Percentiles rank a stretch among this genome's conserved stretches.
Evolutionary conservation across 2,113 vertebrate genomes (phyloP).

Genomic region (Rhipidura dahli): DNA sequence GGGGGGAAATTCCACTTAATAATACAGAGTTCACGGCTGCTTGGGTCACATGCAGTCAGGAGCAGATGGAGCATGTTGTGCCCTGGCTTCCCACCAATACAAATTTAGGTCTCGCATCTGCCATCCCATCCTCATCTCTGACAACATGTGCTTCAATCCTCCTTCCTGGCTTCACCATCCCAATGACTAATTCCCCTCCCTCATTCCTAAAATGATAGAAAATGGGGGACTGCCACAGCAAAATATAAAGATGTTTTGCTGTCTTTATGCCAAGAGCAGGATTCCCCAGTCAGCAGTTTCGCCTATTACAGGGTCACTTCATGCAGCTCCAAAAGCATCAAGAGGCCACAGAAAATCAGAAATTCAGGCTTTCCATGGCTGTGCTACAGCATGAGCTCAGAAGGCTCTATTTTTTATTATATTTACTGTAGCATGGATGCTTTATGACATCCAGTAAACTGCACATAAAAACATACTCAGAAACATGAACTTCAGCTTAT

Average conservation of each 20-base stretch:
- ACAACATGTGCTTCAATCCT: neutral
- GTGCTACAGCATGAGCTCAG: neutral
- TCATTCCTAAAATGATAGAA: neutral
- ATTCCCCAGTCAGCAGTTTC: neutral
- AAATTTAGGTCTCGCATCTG: constrained; percentile 16
- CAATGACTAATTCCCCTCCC: neutral
- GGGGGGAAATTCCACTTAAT: neutral
- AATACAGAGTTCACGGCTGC: neutral
- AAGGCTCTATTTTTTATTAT: neutral
- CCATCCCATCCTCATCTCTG: neutral
- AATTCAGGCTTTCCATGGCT: neutral
- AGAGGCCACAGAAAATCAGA: neutral
- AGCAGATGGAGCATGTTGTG: constrained; percentile 3
- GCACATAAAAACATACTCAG: neutral
- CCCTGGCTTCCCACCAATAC: neutral
- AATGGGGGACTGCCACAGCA: neutral
- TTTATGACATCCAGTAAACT: neutral
- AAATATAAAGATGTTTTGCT: neutral
- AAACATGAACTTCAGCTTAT: neutral
- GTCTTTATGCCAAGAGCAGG: neutral
- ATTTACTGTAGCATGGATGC: neutral
- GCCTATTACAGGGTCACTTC: neutral
- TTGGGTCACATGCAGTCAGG: neutral
- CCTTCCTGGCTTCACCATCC: neutral
- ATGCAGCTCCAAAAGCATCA: neutral